Base-by-base conservation (phyloP, 2,797 vertebrate genomes). In the Rousettus madagascariensis region DNA sequence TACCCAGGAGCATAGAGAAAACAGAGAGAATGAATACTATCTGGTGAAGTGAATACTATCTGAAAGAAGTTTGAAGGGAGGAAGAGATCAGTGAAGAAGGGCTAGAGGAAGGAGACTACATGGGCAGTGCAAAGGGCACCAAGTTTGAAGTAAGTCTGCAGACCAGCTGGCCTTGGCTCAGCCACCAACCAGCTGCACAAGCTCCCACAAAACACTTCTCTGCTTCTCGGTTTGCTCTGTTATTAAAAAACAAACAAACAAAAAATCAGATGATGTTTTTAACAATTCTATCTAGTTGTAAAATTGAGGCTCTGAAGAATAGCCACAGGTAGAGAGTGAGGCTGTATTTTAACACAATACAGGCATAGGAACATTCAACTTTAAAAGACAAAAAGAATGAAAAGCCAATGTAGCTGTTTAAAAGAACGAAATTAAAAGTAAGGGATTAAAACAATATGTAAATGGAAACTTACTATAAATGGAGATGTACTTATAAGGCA, bases 11-110 rank as follows among this genome's bases (percentile, higher is more conserved):
- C 55, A 51, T 4, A 90, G 41, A 95, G 12, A 28, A 83, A 95
- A 92, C 24, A 57, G 55, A 43, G 84, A 84, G 28, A 80, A 13
- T 53, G 78, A 57, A n/a, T 57, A 22, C 11, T 61, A 36, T 68
- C 57, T 86, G 51, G 68, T 80, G 53, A 90, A 90, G 49, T 61
- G 17, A 95, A 84, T 11, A 61, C 69, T 66, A 93, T 90, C 69
- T 59, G 30, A 89, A 90, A 53, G 30, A 95, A 43, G 7, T 38
- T 68, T 74, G 78, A 24, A 91, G 5, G 16, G 10, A 82, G 19
- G 19, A 84, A 88, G 86, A 87, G 11, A 57, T 26, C 20, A 38
- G 49, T n/a, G 26, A 88, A 8, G 49, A 74, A 9, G 1, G 30
- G 28, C 78, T 51, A 59, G 33, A 20, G n/a, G 85, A 49, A 63